Evolutionary conservation across 2,888 invertebrate genomes (phyloP), one percentile per base, ranked within the genome.

Genomic region (Brenthis ino): DNA sequence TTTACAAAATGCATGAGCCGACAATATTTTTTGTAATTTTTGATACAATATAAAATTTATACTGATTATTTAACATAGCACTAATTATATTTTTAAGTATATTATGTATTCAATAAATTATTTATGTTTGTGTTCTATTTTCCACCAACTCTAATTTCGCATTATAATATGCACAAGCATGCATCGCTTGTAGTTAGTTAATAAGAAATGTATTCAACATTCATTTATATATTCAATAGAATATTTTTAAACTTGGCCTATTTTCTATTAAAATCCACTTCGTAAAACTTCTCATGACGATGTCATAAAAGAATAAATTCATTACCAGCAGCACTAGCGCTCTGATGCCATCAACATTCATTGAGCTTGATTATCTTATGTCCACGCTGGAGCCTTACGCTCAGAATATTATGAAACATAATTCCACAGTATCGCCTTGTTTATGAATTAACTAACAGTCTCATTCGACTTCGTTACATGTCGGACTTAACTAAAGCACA

Each of bases 291-390:
- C 33, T 37, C 37, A 57, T 51, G 51, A 51, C 51, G 16, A 20
- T 61, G 14, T 61, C 48, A 43, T 67, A 57, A 54, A 67, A 63
- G 61, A 67, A 67, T 60, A 67, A 61, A 67, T 70, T 65, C 70
- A 70, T 65, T 68, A 70, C 28, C 47, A 63, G 14, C 65, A 56
- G 47, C 61, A 65, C 63, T 57, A 51, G 57, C 66, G 48, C 48
- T 43, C 57, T 57, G 69, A 53, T 68, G 69, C 70, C 77, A 78
- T 77, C 81, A 77, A 74, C 75, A 77, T 79, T 82, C 78, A 83
- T 83, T 83, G 80, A 72, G 67, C 75, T 83, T 82, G 82, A 83
- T 83, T 83, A 82, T 78, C 73, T 67, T 69, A 75, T 61, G 67
- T 68, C 54, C 63, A 66, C 55, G 57, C 63, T 64, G 67, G 55